These are phyloP conservation scores for Trachymyrmex cornetzi DNA, from an alignment of 1,140 invertebrate species.

Conservation along the genomic window DNA sequence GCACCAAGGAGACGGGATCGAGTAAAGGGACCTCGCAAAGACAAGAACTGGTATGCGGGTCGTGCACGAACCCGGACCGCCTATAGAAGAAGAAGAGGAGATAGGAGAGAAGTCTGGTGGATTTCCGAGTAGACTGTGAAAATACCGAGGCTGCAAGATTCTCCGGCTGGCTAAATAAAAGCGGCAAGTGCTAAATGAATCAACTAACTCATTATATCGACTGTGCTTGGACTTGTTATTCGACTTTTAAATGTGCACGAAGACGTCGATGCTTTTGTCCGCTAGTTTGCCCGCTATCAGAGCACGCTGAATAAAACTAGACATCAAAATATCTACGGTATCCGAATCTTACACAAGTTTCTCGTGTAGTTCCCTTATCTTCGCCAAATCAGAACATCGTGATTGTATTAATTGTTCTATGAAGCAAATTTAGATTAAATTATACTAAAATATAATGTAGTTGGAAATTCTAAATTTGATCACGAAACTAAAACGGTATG, in stretches of 20 bases:
- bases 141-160: conserved; percentile 64
- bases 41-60: conserved; percentile 72
- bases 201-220: conserved; percentile 65
- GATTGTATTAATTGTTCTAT: conserved; percentile 30
- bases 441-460: conserved; percentile 2
- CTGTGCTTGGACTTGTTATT: conserved; percentile 62
- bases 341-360: neutral
- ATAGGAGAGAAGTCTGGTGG: neutral
- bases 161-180: conserved; percentile 13
- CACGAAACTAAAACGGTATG: conserved; percentile 9
- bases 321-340: conserved; percentile 28
- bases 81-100: neutral
- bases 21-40: conserved; percentile 65
- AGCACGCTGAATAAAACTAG: neutral
- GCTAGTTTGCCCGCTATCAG: neutral
- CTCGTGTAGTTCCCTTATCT: conserved; percentile 14
- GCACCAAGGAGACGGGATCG: conserved; percentile 51
- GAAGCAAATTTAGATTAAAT: conserved; percentile 40
- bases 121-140: conserved; percentile 35
- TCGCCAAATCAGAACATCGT: neutral
- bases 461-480: conserved; percentile 24
- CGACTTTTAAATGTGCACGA: conserved; percentile 9
- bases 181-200: conserved; percentile 60
- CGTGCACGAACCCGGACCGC: conserved; percentile 66
- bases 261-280: neutral